Conservation (phyloP, 92 coral and sea anemone species). For the Umimayanthus chanpuru region DNA sequence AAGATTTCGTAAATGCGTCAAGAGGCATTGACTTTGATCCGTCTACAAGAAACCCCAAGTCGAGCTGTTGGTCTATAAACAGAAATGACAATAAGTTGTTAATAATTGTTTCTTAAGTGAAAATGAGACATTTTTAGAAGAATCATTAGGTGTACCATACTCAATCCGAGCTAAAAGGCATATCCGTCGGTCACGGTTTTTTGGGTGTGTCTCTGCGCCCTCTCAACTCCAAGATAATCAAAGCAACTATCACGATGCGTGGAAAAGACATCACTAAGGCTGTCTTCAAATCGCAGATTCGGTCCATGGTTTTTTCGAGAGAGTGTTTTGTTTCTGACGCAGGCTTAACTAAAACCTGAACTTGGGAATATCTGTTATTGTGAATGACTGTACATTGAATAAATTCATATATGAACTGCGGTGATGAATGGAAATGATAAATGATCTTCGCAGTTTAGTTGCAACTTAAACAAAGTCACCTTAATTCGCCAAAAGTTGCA, state of each 20-base stretch:
- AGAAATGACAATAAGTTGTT: not conserved
- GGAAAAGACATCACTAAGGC: too few species aligned
- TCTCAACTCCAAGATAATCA: not conserved
- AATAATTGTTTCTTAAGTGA: not conserved
- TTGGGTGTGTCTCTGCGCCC: not conserved
- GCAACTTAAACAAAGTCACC: too few species aligned
- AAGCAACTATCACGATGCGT: too few species aligned
- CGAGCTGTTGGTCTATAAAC: conserved; percentile 65
- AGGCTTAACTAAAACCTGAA: too few species aligned
- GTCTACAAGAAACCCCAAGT: conserved; percentile 81
- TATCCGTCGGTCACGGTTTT: not conserved
- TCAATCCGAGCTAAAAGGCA: not conserved
- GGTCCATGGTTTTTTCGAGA: too few species aligned
- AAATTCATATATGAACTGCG: too few species aligned
- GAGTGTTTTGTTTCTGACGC: too few species aligned
- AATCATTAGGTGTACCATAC: not conserved
- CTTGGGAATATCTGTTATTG: too few species aligned
- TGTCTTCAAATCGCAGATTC: not conserved
- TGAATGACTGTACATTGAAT: too few species aligned
- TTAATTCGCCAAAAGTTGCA: too few species aligned
- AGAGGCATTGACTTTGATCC: conserved; percentile 67
- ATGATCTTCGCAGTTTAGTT: too few species aligned
- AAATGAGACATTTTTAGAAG: not conserved
- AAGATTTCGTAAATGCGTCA: conserved; percentile 58
- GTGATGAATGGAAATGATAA: too few species aligned